phyloP scores from a whole-genome alignment of 2,797 vertebrate genomes.

The Smutsia temminckii region DNA sequence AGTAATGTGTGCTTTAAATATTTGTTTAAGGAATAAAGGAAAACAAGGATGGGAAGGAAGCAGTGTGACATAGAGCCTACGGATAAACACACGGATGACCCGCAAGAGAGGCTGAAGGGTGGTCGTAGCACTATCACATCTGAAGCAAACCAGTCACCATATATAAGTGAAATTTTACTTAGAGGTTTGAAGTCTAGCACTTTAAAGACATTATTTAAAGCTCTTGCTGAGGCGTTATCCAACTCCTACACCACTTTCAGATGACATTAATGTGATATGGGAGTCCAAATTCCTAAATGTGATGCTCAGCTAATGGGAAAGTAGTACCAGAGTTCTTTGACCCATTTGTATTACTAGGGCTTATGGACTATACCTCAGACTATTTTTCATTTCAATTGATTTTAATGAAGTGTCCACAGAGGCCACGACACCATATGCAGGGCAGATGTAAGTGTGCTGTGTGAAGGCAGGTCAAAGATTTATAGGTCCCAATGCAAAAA shows the following conservation, averaged over 20 bases:
- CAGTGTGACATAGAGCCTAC: not conserved
- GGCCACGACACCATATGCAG: too few species aligned
- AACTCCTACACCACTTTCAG: not conserved
- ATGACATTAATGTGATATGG: not conserved
- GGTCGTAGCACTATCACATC: not conserved
- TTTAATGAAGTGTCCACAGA: not conserved
- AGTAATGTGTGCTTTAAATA: not conserved
- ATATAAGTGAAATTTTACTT: not conserved
- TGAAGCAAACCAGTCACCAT: not conserved
- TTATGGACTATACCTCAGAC: not conserved
- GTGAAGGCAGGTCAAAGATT: constrained; percentile 10
- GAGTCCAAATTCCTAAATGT: not conserved
- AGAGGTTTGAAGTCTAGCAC: not conserved
- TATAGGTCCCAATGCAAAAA: not conserved
- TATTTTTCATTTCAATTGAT: not conserved
- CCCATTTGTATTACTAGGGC: not conserved
- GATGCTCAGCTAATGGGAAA: not conserved
- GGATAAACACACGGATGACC: not conserved
- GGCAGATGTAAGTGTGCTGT: not conserved
- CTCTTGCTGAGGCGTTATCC: not conserved
- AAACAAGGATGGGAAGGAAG: not conserved
- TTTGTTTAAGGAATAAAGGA: not conserved
- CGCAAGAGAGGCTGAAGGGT: not conserved
- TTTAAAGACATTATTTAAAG: not conserved
- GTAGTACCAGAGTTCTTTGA: not conserved